phyloP scores from a whole-genome alignment of 2,888 invertebrate species.

The Tenodera sinensis region DNA sequence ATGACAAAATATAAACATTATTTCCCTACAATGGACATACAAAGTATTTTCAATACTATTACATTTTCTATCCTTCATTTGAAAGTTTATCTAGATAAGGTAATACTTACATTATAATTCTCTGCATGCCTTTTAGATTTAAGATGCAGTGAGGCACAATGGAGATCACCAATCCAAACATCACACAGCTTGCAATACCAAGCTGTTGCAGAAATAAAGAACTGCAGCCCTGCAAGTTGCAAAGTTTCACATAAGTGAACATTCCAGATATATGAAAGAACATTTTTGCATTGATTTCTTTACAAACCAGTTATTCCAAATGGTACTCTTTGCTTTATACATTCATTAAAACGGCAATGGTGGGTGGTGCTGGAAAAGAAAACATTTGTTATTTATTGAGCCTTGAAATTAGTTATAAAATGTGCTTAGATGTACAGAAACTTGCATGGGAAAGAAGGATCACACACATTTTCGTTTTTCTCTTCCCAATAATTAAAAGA shows the following conservation, averaged over 20 bases:
- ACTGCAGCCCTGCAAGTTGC: constrained; percentile 67
- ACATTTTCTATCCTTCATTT: no score
- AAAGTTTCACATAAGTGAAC: constrained; percentile 35
- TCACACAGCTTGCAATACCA: constrained; percentile 90
- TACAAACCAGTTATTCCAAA: background rate
- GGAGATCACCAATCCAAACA: constrained; percentile 83
- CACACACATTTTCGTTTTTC: no score
- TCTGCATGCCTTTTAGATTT: constrained; percentile 76
- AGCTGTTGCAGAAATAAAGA: constrained; percentile 80
- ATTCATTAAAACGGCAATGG: no score
- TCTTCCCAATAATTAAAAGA: no score
- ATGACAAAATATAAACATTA: no score
- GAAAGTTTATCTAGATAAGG: no score
- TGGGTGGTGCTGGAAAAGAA: no score
- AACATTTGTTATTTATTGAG: no score
- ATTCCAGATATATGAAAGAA: no score
- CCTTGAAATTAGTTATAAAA: no score
- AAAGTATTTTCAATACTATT: background rate
- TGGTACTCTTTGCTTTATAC: background rate
- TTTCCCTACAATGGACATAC: background rate
- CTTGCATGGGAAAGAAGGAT: no score
- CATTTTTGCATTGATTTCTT: background rate
- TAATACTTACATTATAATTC: constrained; percentile 68
- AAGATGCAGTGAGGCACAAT: constrained; percentile 82
- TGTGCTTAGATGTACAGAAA: no score